Evolutionary conservation across 2,797 vertebrate genomes (phyloP).

Genomic region (Phyllotis vaccarum): DNA sequence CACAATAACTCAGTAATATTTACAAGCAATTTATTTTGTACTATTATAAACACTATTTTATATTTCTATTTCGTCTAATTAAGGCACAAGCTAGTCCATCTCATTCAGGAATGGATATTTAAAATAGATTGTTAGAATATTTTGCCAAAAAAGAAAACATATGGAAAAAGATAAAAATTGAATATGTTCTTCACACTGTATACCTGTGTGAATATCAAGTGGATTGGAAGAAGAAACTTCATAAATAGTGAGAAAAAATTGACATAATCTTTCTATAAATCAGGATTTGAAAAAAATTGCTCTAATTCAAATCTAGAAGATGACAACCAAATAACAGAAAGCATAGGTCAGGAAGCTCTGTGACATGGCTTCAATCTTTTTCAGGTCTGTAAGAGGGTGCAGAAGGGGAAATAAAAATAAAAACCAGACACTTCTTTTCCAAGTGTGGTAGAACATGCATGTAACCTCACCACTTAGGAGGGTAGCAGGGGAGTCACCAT

Average conservation of each 20-base stretch:
- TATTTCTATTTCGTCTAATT: constrained; percentile 57
- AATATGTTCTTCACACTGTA: constrained; percentile 70
- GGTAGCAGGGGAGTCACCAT: neutral
- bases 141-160: constrained; percentile 65
- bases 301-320: constrained; percentile 14
- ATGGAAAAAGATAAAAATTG: constrained; percentile 74
- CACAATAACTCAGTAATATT: neutral
- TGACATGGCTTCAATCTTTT: neutral
- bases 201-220: constrained; percentile 70
- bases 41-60: constrained; percentile 35
- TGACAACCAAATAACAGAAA: neutral
- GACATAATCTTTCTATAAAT: constrained; percentile 3
- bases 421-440: neutral
- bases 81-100: constrained; percentile 28
- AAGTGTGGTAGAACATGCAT: neutral
- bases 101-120: constrained; percentile 44
- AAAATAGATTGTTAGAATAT: constrained; percentile 66
- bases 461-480: neutral
- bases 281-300: neutral
- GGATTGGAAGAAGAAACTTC: constrained; percentile 58
- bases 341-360: neutral
- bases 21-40: neutral
- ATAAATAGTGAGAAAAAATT: constrained; percentile 23
- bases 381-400: no score
- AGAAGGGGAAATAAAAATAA: neutral